Evolutionary conservation across 2,113 vertebrate species (phyloP).

Genomic region (Syrmaticus mikado): DNA sequence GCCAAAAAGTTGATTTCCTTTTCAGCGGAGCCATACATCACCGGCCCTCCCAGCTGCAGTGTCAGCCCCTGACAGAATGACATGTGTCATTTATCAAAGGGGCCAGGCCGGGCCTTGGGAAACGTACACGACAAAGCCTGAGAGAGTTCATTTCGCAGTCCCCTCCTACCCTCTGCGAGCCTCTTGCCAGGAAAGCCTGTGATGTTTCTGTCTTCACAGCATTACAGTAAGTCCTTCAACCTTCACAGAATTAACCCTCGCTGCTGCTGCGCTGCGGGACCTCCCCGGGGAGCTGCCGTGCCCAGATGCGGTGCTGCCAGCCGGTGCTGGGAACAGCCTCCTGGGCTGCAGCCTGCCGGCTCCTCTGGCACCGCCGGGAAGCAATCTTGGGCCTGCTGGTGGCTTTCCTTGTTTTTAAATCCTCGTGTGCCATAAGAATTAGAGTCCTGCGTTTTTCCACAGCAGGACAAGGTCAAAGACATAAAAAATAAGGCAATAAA

Average conservation of each 20-base stretch:
- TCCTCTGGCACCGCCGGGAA: background rate
- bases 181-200: conserved; percentile 93
- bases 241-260: conserved; percentile 82
- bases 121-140: conserved; percentile 98
- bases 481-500: conserved; percentile 48
- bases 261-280: background rate
- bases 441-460: conserved; percentile 13
- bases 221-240: conserved; percentile 87
- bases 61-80: conserved; percentile 99
- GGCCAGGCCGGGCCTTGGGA: conserved; percentile 99
- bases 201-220: conserved; percentile 90
- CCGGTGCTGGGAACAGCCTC: rapidly evolving
- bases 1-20: conserved; percentile 99
- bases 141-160: conserved; percentile 99
- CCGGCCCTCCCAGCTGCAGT: conserved; percentile 97
- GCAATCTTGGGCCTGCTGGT: background rate
- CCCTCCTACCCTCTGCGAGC: conserved; percentile 88
- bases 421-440: background rate
- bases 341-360: rapidly evolving
- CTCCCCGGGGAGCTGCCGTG: background rate
- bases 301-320: background rate
- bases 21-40: conserved; percentile 98
- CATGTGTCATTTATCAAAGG: conserved; percentile 99
- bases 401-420: background rate
- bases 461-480: conserved; percentile 58